Evolutionary conservation across 2,113 vertebrate species (phyloP), one percentile per base, ranked within the genome.

Genomic region (Octodon degus): DNA sequence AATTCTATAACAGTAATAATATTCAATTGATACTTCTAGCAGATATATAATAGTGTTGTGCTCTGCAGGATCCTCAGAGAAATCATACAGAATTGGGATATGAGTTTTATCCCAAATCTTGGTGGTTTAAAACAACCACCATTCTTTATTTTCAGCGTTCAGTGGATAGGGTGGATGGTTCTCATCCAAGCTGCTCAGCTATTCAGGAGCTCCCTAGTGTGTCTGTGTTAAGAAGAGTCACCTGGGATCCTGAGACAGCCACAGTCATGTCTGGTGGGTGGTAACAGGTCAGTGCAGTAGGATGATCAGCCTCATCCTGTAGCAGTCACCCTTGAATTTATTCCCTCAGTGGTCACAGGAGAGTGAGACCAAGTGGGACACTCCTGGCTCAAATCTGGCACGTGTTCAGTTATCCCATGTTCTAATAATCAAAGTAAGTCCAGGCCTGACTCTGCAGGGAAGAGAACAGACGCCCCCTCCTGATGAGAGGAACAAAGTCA

Each of bases 131-230:
- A 86, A 40, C 24, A 80, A 68, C 6, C 7, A 70, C 27, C 5
- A 76, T 53, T 55, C 74, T 70, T 94, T 86, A 81, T 34, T 93
- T 91, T 81, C 20, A 95, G 16, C 80, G 62, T 65, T 27, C 40
- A 25, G 0, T 20, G 4, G 12, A 60, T 43, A 22, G 11, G 2
- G 65, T 77, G 10, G 12, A 40, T 92, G 17, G 40, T 32, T 87
- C 63, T 77, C 50, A 90, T 88, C 27, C 84, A 27, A 85, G 20
- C 6, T 74, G 30, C 47, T 76, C 68, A 25, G 34, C 32, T 19
- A 72, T 47, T 47, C 43, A 30, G 8, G 43, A 12, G 19, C 14
- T 79, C 12, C 82, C 30, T 72, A 37, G 5, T 25, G 20, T 40
- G 83, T 47, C 85, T 88, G n/a, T 82, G 72, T 94, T 68, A 20